Percentiles rank a stretch among this genome's conserved stretches.
These are phyloP conservation scores for Camponotus floridanus DNA, from an alignment of 1,140 invertebrate species.

Conservation along the genomic window DNA sequence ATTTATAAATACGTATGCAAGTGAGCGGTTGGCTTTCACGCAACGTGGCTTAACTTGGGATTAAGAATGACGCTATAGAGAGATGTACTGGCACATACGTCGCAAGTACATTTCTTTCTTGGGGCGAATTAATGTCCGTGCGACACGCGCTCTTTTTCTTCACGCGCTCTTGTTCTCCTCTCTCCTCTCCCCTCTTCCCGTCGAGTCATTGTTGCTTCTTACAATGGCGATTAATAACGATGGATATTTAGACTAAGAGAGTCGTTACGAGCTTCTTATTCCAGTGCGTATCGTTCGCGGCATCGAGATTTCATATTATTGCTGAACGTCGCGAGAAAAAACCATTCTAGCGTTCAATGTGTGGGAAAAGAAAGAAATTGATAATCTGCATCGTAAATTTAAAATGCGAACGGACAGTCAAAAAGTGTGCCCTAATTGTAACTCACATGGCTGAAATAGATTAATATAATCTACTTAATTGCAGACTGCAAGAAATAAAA, in stretches of 20 bases:
- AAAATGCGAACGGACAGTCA: background rate
- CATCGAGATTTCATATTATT: constrained; percentile 34
- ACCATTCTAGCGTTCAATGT: background rate
- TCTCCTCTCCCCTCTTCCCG: background rate
- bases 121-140: constrained; percentile 71
- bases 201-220: constrained; percentile 31
- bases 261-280: constrained; percentile 53
- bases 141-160: constrained; percentile 71
- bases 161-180: constrained; percentile 32
- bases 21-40: constrained; percentile 50
- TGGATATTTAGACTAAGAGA: constrained; percentile 47
- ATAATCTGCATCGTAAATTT: background rate
- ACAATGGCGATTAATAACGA: constrained; percentile 56
- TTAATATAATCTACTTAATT: background rate
- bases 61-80: constrained; percentile 67
- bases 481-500: background rate
- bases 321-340: constrained; percentile 16
- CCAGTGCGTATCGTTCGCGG: constrained; percentile 19
- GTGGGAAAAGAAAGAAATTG: background rate
- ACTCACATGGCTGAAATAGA: background rate
- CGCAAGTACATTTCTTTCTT: constrained; percentile 36
- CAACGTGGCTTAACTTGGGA: constrained; percentile 22
- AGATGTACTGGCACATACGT: constrained; percentile 45
- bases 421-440: background rate
- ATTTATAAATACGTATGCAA: constrained; percentile 80